phyloP scores from a whole-genome alignment of 2,888 invertebrate species.

The Plemyria rubiginata region DNA sequence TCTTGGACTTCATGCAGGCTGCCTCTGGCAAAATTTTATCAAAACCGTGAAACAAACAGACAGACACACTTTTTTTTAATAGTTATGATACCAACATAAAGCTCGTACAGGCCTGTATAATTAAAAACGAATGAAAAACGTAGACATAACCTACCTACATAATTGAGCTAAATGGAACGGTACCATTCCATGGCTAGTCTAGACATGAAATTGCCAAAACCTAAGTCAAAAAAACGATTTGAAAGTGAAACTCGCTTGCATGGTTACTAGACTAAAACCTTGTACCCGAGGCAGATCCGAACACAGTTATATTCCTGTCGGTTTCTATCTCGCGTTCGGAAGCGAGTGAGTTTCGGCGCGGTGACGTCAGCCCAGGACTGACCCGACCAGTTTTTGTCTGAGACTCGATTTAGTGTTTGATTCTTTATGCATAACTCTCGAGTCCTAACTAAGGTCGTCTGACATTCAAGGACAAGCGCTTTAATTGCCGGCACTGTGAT shows the following conservation, averaged over 20 bases:
- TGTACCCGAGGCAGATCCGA: constrained; percentile 45
- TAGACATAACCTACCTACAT: constrained; percentile 4
- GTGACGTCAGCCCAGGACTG: constrained; percentile 75
- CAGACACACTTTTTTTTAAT: not conserved
- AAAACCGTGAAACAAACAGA: not conserved
- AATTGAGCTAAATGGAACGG: constrained; percentile 14
- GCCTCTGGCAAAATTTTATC: not conserved
- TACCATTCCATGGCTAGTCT: constrained; percentile 37
- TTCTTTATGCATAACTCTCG: constrained; percentile 80
- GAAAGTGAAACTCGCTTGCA: constrained; percentile 49
- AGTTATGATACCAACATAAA: not conserved
- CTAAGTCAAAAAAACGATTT: constrained; percentile 39
- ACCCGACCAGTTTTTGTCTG: constrained; percentile 72
- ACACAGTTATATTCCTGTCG: constrained; percentile 63
- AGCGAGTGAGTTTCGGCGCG: constrained; percentile 61
- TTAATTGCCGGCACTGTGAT: constrained; percentile 41
- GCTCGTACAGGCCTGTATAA: not conserved
- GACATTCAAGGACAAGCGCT: constrained; percentile 42
- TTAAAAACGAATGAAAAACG: constrained; percentile 1
- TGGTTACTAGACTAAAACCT: constrained; percentile 49
- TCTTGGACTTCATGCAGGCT: no score
- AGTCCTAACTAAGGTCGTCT: constrained; percentile 82
- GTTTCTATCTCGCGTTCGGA: constrained; percentile 63
- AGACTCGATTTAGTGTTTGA: constrained; percentile 79
- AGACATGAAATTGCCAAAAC: constrained; percentile 38